Conservation (phyloP, 2,797 vertebrate genomes). For the Arctocebus calabarensis region DNA sequence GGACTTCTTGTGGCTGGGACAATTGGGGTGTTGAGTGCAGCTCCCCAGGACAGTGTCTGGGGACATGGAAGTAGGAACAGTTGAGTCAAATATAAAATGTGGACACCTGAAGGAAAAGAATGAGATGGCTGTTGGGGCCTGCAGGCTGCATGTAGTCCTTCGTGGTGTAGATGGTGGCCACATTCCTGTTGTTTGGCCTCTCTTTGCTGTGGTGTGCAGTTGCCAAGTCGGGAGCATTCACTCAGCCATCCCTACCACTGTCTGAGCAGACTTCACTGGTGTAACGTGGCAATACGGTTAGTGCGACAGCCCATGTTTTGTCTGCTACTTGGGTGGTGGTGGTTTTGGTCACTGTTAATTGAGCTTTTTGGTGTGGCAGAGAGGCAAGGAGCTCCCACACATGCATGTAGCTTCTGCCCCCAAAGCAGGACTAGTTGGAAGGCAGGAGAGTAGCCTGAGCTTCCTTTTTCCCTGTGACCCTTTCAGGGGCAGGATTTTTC, state of each 20-base stretch:
- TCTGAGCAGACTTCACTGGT: fast-evolving
- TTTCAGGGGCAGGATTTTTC: background rate
- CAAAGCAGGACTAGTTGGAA: background rate
- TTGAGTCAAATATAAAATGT: background rate
- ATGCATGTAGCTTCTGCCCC: background rate
- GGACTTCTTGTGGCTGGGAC: constrained; percentile 1
- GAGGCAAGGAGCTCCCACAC: background rate
- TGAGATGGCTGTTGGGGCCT: background rate
- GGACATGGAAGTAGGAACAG: background rate
- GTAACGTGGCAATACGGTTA: fast-evolving
- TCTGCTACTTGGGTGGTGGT: background rate
- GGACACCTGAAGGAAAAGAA: background rate
- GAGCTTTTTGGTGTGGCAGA: background rate
- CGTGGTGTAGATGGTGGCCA: background rate
- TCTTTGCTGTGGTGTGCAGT: background rate
- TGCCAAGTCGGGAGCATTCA: background rate
- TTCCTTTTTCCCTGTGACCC: background rate
- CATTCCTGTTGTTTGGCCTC: background rate
- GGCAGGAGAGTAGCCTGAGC: background rate
- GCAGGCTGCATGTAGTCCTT: background rate
- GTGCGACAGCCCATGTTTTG: background rate
- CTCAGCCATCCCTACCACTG: background rate
- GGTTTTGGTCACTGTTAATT: background rate
- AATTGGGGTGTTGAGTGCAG: background rate
- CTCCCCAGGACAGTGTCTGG: background rate